phyloP scores from a whole-genome alignment of 2,888 invertebrate genomes.

The Corythucha ciliata region DNA sequence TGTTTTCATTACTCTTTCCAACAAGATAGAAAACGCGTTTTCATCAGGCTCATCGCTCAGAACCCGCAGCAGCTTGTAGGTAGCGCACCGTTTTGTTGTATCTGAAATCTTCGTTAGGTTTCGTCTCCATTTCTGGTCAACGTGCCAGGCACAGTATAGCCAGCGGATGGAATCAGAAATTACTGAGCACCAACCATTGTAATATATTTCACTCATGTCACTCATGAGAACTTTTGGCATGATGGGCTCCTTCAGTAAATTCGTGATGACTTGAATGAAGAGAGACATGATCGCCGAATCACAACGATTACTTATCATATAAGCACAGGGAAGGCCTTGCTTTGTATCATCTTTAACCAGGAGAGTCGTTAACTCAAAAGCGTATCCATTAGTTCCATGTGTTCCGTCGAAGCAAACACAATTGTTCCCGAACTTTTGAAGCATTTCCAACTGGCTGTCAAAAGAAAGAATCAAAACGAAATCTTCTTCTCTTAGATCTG shows the following conservation, averaged over 20 bases:
- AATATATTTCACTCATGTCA: conserved; percentile 33
- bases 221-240: conserved; percentile 33
- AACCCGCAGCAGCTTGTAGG: not conserved
- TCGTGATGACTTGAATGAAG: conserved; percentile 30
- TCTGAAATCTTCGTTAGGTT: conserved; percentile 28
- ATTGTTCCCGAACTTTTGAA: conserved; percentile 1
- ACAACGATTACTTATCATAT: conserved; percentile 31
- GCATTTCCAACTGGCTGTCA: conserved; percentile 6
- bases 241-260: conserved; percentile 1
- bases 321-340: conserved; percentile 34
- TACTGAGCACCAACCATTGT: conserved; percentile 32
- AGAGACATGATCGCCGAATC: conserved; percentile 30
- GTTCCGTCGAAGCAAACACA: conserved; percentile 16
- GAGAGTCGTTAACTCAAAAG: conserved; percentile 31
- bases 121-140: conserved; percentile 32
- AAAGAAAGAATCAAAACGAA: conserved; percentile 21
- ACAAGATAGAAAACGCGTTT: not conserved
- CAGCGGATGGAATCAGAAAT: conserved; percentile 27
- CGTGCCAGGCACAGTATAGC: conserved; percentile 35
- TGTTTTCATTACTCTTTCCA: not conserved
- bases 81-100: not conserved
- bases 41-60: conserved; percentile 9
- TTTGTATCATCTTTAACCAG: conserved; percentile 32
- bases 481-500: conserved; percentile 31
- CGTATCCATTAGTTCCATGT: conserved; percentile 32